Base-by-base conservation (phyloP, 2,797 vertebrate genomes). In the Thunnus albacares region DNA sequence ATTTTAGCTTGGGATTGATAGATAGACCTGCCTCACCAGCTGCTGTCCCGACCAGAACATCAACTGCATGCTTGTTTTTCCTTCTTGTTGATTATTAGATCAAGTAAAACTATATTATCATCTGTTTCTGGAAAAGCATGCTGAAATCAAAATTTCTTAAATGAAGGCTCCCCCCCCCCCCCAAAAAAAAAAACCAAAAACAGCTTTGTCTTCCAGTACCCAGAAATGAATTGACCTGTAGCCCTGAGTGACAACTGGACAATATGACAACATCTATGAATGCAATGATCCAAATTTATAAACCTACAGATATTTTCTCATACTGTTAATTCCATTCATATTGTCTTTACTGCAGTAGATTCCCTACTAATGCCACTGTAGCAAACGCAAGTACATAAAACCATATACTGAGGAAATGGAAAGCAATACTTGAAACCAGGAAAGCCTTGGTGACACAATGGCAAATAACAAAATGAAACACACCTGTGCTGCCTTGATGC, bases 401-500 rank as follows among this genome's bases (percentile, higher is more conserved):
- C 13, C 41, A 66, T 20, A 56, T 13, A 57, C 53, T n/a, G 2
- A 64, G 8, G 6, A 1, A 22, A 49, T 8, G n/a, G 10, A 70
- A 41, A 28, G 13, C 17, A 60, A 64, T 9, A 45, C 11, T 33
- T 55, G 6, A 66, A 30, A 57, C 20, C 22, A 72, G 12, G 7
- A 24, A 55, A 67, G 11, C 5, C 53, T 55, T 13, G 3, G 43
- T 17, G 47, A 53, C 33, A 72, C 30, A 41, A 57, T 6, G 5
- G 15, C 15, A 49, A 49, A 49, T 5, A 59, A 70, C 24, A 49
- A 75, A 77, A 86, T 58, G 15, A 83, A 85, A 78, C 84, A 80
- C 79, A 89, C 88, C 85, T 91, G 73, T 78, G 67, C 30, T 56
- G 26, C 45, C 17, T 55, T 61, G 47, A 9, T 51, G 30, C 41